Evolutionary conservation across 2,797 vertebrate genomes (phyloP), one percentile per base, ranked within the genome.

Genomic region (Silurus lanzhouensis): DNA sequence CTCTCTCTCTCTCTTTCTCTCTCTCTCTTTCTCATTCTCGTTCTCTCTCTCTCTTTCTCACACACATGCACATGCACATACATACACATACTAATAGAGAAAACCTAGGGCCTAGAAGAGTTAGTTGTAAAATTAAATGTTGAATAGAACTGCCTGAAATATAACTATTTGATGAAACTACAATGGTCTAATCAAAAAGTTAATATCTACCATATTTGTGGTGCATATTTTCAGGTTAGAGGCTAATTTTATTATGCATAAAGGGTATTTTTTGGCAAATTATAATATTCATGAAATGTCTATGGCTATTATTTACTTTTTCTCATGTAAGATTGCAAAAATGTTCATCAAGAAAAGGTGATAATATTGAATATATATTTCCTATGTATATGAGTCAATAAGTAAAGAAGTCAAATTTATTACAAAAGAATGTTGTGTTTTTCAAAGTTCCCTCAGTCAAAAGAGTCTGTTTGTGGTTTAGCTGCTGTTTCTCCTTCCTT

Each of bases 401-500:
- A 38, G 38, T 90, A 92, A 90, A 91, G 90, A 93, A 93, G 90
- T 86, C 88, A 87, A 89, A 88, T 90, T 91, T 92, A 89, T 91
- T 90, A 17, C 87, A 85, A 91, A 48, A 88, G 57, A 85, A 92
- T 93, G 91, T 17, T 74, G 20, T 74, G 22, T 55, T 6, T 84
- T 87, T 88, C 91, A 94, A 25, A 55, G 68, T 94, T 94, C 92
- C 90, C 92, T 88, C 85, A 87, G 90, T 87, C 87, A 91, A 93
- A 89, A 89, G 85, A 88, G 88, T 89, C 88, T 89, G 88, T 92
- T 93, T 94, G 92, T 72, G 93, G 92, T 93, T 58, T 82, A 74
- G 61, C 82, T 57, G 77, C 64, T 86, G 74, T 25, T 46, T 67
- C 81, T 81, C 77, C 78, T 76, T 66, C 85, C 70, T 83, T 75